Evolutionary conservation across 2,888 invertebrate genomes (phyloP), one percentile per base, ranked within the genome.

Genomic region (Parascotia fuliginaria): DNA sequence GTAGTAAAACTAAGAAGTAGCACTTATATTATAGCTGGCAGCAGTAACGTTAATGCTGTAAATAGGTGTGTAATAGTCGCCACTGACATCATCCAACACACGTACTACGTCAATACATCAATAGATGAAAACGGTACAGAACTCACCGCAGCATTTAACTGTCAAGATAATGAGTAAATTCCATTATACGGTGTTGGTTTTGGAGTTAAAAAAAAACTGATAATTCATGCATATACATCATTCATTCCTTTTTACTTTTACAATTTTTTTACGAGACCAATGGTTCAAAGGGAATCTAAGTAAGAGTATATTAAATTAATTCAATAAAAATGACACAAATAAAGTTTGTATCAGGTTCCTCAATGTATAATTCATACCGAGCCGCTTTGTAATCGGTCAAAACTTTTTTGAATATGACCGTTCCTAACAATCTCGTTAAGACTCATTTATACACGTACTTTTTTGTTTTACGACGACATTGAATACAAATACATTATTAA

Each of bases 401-500:
- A 76, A 69, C 75, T 73, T 74, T 70, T 69, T 59, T 54, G 58
- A 60, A 73, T 65, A 72, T 55, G 59, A 62, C 51, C 62, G 57
- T 54, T 71, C 52, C 49, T 51, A 61, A 67, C 64, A 76, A 70
- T 78, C 55, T 66, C 66, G 68, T 73, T 72, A n/a, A 64, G 72
- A 66, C 55, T 71, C 63, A 67, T 69, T 69, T 62, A 64, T 67
- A 61, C 65, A 75, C 70, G 73, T 73, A 73, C 65, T 76, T 74
- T 70, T 60, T 62, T 43, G 69, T 67, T 73, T 71, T 58, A 60
- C 40, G 36, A 44, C 48, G 56, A 62, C 62, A 65, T 59, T 37
- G 60, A 73, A 73, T 70, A 56, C 60, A 61, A 65, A 65, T 62
- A 47, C 47, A 53, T 59, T 54, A 58, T 65, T 61, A 55, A 56